Conservation (phyloP, 2,888 invertebrate species). For the Chrysolina oricalcia region DNA sequence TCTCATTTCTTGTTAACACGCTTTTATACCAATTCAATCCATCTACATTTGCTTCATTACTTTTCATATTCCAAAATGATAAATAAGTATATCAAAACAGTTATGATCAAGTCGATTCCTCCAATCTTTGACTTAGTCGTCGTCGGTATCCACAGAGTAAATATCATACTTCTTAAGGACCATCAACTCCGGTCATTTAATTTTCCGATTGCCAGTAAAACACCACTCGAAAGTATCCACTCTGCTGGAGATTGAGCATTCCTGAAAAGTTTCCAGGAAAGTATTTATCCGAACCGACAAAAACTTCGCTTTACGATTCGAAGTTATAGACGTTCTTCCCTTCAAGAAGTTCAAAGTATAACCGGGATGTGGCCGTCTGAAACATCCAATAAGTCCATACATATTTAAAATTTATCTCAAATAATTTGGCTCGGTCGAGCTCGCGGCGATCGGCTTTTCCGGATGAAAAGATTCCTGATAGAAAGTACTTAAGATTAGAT, state of each 20-base stretch:
- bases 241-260: constrained; percentile 16
- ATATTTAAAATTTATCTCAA: constrained; percentile 22
- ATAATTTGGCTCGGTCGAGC: constrained; percentile 19
- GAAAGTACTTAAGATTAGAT: constrained; percentile 17
- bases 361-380: constrained; percentile 9
- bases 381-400: constrained; percentile 23
- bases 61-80: no score
- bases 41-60: no score
- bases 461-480: constrained; percentile 22
- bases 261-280: constrained; percentile 20
- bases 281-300: constrained; percentile 14
- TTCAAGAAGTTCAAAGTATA: constrained; percentile 20
- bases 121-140: no score
- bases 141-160: not conserved
- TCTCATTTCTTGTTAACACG: no score
- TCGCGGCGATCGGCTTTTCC: constrained; percentile 19
- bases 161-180: not conserved
- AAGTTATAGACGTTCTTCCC: constrained; percentile 15
- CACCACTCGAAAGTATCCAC: constrained; percentile 7
- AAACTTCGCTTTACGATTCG: constrained; percentile 8
- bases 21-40: no score
- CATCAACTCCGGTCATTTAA: constrained; percentile 10
- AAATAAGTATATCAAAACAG: no score
- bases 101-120: no score
- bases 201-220: constrained; percentile 13